Evolutionary conservation across 37 sponge, comb jelly and placozoan genomes (phyloP), one percentile per base, ranked within the genome.

Genomic region (Haliclona indistincta): DNA sequence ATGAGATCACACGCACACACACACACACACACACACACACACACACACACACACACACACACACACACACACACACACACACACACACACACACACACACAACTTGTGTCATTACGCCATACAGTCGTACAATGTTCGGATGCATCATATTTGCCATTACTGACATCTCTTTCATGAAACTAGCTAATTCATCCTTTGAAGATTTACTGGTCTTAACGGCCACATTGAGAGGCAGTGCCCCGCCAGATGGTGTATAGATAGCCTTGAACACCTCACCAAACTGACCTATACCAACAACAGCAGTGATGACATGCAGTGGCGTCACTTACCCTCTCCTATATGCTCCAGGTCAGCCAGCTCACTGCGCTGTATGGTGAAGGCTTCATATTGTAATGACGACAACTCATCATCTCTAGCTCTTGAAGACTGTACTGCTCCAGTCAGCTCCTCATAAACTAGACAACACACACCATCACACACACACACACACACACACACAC

Each of bases 211-310:
- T 79, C 79, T 86, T 86, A 28, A 86, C 80, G 42, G 86, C 86
- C 25, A 85, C 86, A 25, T 11, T 11, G 28, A n/a, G 11, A 26
- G 60, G n/a, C 11, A 26, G 60, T 7, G 6, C 28, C 6, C 7
- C 6, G 7, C 28, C 60, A n/a, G 11, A 20, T 25, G 22, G 22
- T 25, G 28, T 58, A 20, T 58, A 58, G 22, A 25, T 26, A 8
- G 80, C 86, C 15, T n/a, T 54, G 52, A 65, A 86, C 41, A 86
- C 86, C 38, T 86, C 44, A 6, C 86, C 86, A 77, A 86, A 86
- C 41, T 86, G 67, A 37, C 43, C 67, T 37, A 22, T 58, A 6
- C 7, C n/a, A n/a, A n/a, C n/a, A n/a, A n/a, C n/a, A n/a, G n/a
- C n/a, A n/a, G n/a, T n/a, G n/a, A n/a, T n/a, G n/a, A n/a, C n/a